A percentile compares a stretch with the other conserved stretches of the same genome.
These are phyloP conservation scores for Poecilus cupreus DNA, from an alignment of 2,888 invertebrate species.

Conservation along the genomic window DNA sequence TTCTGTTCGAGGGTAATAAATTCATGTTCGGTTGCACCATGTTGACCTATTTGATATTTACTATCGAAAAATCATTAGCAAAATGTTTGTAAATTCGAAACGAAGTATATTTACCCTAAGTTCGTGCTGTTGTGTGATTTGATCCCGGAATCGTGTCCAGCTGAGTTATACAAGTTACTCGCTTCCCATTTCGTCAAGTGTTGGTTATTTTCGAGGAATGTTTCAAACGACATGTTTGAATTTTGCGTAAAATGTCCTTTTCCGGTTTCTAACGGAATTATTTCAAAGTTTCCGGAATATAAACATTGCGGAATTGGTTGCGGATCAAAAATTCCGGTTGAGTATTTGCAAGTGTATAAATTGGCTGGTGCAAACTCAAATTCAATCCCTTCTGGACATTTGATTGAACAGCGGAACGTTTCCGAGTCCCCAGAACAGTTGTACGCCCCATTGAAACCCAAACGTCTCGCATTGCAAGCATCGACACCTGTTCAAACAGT, in stretches of 20 bases:
- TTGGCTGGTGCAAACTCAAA: slow-evolving; percentile 79
- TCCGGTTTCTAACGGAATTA: background rate
- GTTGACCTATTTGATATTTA: too few relatives aligned
- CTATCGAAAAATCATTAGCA: too few relatives aligned
- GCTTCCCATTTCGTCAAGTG: background rate
- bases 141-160: too few relatives aligned
- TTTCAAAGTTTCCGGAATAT: slow-evolving; percentile 70
- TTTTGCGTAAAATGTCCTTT: background rate
- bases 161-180: slow-evolving; percentile 8
- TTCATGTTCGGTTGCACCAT: too few relatives aligned
- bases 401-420: slow-evolving; percentile 78
- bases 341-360: slow-evolving; percentile 81
- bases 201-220: background rate
- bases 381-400: slow-evolving; percentile 79
- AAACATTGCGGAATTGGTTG: slow-evolving; percentile 84
- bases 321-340: slow-evolving; percentile 80
- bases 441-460: slow-evolving; percentile 86
- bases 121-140: background rate
- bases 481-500: slow-evolving; percentile 74
- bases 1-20: slow-evolving; percentile 65
- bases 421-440: slow-evolving; percentile 80
- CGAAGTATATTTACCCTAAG: slow-evolving; percentile 47
- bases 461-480: slow-evolving; percentile 77
- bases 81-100: background rate
- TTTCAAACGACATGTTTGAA: background rate